phyloP scores from a whole-genome alignment of 2,888 invertebrate genomes.

The Branchellion lobata region DNA sequence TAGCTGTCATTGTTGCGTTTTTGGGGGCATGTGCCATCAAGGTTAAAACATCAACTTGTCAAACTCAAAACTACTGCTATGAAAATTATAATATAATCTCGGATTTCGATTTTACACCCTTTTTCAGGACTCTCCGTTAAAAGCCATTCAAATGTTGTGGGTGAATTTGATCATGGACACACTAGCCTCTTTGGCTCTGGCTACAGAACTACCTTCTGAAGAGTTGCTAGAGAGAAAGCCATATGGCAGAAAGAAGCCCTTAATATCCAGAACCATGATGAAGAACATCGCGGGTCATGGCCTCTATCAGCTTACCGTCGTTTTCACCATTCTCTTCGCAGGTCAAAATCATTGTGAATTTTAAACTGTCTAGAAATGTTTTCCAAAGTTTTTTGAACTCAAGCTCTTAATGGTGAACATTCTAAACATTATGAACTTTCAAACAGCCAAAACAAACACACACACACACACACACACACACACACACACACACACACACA shows the following conservation, averaged over 20 bases:
- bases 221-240: slow-evolving; percentile 90
- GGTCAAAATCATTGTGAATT: slow-evolving; percentile 68
- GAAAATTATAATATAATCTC: too few species aligned
- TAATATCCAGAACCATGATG: slow-evolving; percentile 97
- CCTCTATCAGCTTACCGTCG: slow-evolving; percentile 88
- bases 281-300: slow-evolving; percentile 98
- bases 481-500: slow-evolving; percentile 18
- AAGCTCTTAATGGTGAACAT: too few species aligned
- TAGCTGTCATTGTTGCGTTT: slow-evolving; percentile 97
- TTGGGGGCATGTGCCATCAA: slow-evolving; percentile 92
- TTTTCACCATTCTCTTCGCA: slow-evolving; percentile 88
- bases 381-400: not conserved
- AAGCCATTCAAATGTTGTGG: slow-evolving; percentile 99
- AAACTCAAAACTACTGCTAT: too few species aligned
- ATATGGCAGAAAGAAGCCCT: slow-evolving; percentile 94
- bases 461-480: slow-evolving; percentile 31
- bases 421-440: too few species aligned
- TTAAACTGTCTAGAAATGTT: not conserved
- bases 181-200: slow-evolving; percentile 89
- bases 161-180: slow-evolving; percentile 99
- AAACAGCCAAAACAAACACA: too few species aligned
- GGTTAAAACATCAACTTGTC: too few species aligned
- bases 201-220: slow-evolving; percentile 91
- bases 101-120: too few species aligned
- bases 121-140: slow-evolving; percentile 84